phyloP scores from a whole-genome alignment of 2,113 vertebrate species.

The Colaptes auratus region DNA sequence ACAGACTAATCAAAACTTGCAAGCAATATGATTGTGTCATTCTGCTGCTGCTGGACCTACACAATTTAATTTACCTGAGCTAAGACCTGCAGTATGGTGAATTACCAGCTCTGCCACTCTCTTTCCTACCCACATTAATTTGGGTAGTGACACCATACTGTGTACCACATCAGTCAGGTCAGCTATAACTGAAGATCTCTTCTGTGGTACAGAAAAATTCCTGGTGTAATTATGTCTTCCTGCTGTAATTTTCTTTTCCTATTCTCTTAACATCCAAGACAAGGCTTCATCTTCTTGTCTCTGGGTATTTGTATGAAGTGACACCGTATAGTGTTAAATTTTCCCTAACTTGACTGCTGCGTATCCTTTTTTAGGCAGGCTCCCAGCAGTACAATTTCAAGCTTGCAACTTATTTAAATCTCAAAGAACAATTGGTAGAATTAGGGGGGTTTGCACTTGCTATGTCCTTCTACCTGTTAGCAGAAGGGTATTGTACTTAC shows the following conservation, averaged over 20 bases:
- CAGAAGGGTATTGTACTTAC: not conserved
- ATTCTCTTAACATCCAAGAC: not conserved
- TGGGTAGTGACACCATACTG: fast-evolving
- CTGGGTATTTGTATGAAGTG: not conserved
- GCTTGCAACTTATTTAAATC: not conserved
- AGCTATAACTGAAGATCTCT: not conserved
- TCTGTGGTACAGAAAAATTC: not conserved
- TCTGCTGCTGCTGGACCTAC: not conserved
- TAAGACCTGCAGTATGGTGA: not conserved
- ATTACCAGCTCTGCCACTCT: not conserved
- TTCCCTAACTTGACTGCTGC: not conserved
- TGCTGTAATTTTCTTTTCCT: not conserved
- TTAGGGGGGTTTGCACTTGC: not conserved
- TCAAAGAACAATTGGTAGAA: not conserved
- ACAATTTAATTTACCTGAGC: not conserved
- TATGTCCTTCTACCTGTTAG: not conserved
- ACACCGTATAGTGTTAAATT: not conserved
- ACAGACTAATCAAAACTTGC: not conserved
- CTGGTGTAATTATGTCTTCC: not conserved
- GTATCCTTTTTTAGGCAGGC: not conserved
- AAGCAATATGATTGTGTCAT: not conserved
- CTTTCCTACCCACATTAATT: fast-evolving
- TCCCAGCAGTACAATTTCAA: not conserved
- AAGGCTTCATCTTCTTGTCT: not conserved
- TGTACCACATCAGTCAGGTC: not conserved